phyloP scores from a whole-genome alignment of 2,888 invertebrate species.

The Conops quadrifasciatus region DNA sequence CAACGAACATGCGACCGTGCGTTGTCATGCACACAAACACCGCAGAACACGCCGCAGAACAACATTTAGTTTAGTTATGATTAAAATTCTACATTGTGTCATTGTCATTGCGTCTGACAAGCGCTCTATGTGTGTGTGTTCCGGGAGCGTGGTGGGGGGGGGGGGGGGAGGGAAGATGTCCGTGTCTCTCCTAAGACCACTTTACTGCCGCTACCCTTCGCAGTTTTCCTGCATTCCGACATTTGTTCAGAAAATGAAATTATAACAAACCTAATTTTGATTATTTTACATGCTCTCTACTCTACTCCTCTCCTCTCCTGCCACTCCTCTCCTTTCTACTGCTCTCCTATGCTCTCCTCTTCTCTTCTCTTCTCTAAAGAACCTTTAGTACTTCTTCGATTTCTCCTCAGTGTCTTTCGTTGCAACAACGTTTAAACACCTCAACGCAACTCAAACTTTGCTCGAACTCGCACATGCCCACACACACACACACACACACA shows the following conservation, averaged over 20 bases:
- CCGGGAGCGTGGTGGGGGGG: neutral
- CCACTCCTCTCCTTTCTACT: neutral
- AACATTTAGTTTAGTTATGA: slow-evolving; percentile 31
- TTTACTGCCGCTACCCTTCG: too few relatives aligned
- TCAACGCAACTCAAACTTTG: neutral
- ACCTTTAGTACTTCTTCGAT: too few relatives aligned
- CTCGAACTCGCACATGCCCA: too few relatives aligned
- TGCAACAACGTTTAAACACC: too few relatives aligned
- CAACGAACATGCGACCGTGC: neutral
- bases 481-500: too few relatives aligned
- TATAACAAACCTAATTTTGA: slow-evolving; percentile 41
- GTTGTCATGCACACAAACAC: slow-evolving; percentile 21
- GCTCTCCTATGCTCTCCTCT: neutral
- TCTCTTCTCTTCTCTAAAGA: neutral
- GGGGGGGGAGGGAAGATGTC: neutral
- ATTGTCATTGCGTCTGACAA: slow-evolving; percentile 15
- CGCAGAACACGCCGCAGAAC: slow-evolving; percentile 30
- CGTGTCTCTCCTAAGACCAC: slow-evolving; percentile 27
- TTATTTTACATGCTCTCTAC: slow-evolving; percentile 33
- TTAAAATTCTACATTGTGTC: slow-evolving; percentile 26
- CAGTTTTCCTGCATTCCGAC: neutral
- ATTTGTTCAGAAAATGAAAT: slow-evolving; percentile 39
- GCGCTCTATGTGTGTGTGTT: neutral
- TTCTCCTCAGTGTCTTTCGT: too few relatives aligned
- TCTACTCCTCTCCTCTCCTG: neutral